phyloP scores from a whole-genome alignment of 2,797 vertebrate genomes.

The Epinephelus malabaricus region DNA sequence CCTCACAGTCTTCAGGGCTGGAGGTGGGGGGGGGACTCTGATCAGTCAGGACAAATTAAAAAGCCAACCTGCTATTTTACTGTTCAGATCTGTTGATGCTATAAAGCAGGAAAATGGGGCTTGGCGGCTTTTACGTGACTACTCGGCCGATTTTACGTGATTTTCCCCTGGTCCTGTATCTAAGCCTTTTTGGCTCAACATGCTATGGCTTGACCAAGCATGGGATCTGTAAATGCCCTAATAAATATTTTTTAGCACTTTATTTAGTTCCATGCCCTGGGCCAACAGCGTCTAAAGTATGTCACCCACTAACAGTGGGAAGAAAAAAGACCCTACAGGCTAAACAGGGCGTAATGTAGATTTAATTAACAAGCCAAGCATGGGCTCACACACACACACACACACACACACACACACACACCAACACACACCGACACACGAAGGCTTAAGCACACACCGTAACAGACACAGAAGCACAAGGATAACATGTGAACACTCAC shows the following conservation, averaged over 20 bases:
- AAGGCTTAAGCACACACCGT: neutral
- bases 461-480: conserved; percentile 23
- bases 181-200: conserved; percentile 80
- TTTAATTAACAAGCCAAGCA: conserved; percentile 81
- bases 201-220: conserved; percentile 76
- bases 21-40: conserved; percentile 20
- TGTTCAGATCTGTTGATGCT: conserved; percentile 77
- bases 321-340: conserved; percentile 52
- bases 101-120: conserved; percentile 70
- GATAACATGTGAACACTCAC: conserved; percentile 3
- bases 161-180: conserved; percentile 74
- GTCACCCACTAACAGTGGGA: conserved; percentile 75
- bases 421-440: neutral
- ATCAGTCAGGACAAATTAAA: conserved; percentile 74
- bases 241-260: conserved; percentile 87
- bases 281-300: conserved; percentile 79
- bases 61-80: conserved; percentile 79
- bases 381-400: conserved; percentile 42
- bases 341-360: conserved; percentile 77
- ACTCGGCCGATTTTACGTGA: conserved; percentile 73
- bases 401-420: neutral
- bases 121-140: conserved; percentile 70
- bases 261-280: conserved; percentile 84
- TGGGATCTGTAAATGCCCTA: conserved; percentile 81
- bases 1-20: conserved; percentile 9